Percentiles rank a stretch among this genome's conserved stretches.
Conservation (phyloP, 2,113 vertebrate genomes). For the Halichoerus grypus region DNA sequence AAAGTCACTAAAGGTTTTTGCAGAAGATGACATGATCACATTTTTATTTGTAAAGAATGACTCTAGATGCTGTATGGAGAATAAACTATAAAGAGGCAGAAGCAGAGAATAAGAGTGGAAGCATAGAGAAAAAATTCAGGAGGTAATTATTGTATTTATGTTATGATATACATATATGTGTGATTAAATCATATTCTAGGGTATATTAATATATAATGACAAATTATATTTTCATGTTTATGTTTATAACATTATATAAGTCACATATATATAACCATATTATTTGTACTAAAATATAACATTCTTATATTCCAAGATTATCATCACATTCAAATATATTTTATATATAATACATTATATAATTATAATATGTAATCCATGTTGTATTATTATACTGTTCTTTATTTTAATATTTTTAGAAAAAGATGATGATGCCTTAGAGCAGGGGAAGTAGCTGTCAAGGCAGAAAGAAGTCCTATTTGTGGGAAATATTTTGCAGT, state of each 20-base stretch:
- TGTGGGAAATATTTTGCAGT: neutral
- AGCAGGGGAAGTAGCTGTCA: neutral
- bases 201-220: neutral
- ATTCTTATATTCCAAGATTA: neutral
- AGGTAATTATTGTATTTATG: neutral
- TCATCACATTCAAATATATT: neutral
- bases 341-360: neutral
- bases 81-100: neutral
- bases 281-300: neutral
- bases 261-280: neutral
- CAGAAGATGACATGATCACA: neutral
- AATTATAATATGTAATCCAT: neutral
- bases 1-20: neutral
- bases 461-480: neutral
- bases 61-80: neutral
- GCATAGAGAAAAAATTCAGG: neutral
- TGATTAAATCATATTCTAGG: neutral
- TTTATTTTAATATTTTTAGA: neutral
- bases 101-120: neutral
- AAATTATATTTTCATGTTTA: neutral
- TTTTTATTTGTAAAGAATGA: neutral
- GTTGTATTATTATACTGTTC: neutral
- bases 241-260: neutral
- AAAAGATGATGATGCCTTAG: neutral
- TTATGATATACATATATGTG: neutral